phyloP scores from a whole-genome alignment of 1,140 invertebrate genomes.

The Drosophila ogumai region DNA sequence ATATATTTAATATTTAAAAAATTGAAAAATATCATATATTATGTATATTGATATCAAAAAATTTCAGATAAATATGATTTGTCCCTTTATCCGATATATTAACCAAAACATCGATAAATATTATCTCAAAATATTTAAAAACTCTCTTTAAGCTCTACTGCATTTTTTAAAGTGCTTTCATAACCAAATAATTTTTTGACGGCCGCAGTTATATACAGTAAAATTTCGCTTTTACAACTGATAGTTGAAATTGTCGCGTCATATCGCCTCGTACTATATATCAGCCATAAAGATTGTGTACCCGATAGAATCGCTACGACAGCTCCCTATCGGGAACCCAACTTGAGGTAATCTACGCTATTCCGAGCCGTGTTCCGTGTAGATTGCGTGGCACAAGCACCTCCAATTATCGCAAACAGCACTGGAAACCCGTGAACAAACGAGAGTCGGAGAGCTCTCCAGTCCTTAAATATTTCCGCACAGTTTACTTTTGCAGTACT shows the following conservation, averaged over 20 bases:
- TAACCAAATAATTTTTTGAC: background rate
- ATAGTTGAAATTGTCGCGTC: conserved; percentile 27
- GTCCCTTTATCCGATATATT: too few relatives aligned
- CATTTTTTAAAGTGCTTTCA: conserved; percentile 1
- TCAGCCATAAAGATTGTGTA: conserved; percentile 25
- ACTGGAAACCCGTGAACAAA: conserved; percentile 47
- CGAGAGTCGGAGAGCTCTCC: conserved; percentile 45
- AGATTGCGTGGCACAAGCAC: conserved; percentile 28
- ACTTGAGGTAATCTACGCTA: conserved; percentile 24
- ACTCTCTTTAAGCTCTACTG: background rate
- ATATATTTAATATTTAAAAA: too few relatives aligned
- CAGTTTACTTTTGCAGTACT: conserved; percentile 74
- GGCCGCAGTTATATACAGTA: conserved; percentile 11
- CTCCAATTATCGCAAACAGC: conserved; percentile 47
- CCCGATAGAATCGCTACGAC: conserved; percentile 17
- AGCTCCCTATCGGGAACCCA: conserved; percentile 20
- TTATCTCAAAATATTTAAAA: background rate
- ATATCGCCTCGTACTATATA: conserved; percentile 15
- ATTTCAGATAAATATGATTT: too few relatives aligned
- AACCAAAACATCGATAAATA: too few relatives aligned
- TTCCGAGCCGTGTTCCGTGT: conserved; percentile 3
- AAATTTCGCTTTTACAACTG: conserved; percentile 22
- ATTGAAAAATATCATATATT: too few relatives aligned
- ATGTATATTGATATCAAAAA: too few relatives aligned
- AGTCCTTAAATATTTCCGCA: conserved; percentile 80